phyloP scores from a whole-genome alignment of 2,797 vertebrate species.

The Schizopygopsis malacanthus region DNA sequence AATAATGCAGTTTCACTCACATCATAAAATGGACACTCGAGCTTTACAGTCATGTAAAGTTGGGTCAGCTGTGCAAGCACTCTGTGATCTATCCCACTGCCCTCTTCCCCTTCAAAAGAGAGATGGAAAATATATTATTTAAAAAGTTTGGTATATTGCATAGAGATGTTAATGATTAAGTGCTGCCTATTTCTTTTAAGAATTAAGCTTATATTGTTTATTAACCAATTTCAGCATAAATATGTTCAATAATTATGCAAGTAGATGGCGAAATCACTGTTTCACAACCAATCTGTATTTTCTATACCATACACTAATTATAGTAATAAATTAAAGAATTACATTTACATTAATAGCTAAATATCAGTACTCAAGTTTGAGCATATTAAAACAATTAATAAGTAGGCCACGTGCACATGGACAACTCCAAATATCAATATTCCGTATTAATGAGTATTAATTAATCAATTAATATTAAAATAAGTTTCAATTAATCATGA shows the following conservation, averaged over 20 bases:
- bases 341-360: neutral
- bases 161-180: neutral
- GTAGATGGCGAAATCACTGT: neutral
- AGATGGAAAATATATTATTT: neutral
- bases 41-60: slow-evolving; percentile 84
- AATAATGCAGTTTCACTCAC: slow-evolving; percentile 69
- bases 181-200: neutral
- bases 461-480: neutral
- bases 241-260: neutral
- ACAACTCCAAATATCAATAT: neutral
- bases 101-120: slow-evolving; percentile 74
- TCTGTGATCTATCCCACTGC: slow-evolving; percentile 71
- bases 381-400: neutral
- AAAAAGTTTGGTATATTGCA: neutral
- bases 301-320: neutral
- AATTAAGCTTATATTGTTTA: neutral
- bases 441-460: neutral
- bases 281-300: neutral
- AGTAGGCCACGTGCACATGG: neutral
- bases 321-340: neutral
- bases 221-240: neutral
- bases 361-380: neutral
- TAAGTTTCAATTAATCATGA: neutral
- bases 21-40: slow-evolving; percentile 92
- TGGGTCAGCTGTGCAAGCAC: slow-evolving; percentile 86